Evolutionary conservation across 1,140 invertebrate species (phyloP).

Genomic region (Teleogryllus occipitalis): DNA sequence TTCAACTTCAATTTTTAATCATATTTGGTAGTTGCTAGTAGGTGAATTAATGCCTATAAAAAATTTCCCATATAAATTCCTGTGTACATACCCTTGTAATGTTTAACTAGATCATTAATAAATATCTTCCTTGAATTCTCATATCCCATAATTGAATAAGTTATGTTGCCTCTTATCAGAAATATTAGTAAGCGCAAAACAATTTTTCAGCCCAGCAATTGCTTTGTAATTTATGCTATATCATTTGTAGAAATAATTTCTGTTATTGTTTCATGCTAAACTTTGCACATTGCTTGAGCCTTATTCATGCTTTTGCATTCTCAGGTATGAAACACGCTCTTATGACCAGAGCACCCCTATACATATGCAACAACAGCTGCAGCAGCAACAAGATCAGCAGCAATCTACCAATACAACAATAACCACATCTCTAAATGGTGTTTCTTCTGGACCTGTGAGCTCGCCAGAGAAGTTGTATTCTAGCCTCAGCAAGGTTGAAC

Average conservation of each 20-base stretch:
- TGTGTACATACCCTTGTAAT: too few species aligned
- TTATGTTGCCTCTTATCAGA: too few species aligned
- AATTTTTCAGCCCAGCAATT: too few species aligned
- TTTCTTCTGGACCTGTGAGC: background rate
- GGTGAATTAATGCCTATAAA: too few species aligned
- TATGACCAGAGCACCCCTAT: slow-evolving; percentile 13
- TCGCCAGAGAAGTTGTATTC: slow-evolving; percentile 20
- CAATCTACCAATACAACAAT: slow-evolving; percentile 2
- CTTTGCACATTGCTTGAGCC: background rate
- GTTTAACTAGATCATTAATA: too few species aligned
- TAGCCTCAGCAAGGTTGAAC: slow-evolving; percentile 17
- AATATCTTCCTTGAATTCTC: too few species aligned
- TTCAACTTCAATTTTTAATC: too few species aligned
- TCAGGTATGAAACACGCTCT: slow-evolving; percentile 18
- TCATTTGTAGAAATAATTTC: background rate
- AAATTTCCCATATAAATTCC: too few species aligned
- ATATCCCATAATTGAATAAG: too few species aligned
- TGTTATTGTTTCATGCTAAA: background rate
- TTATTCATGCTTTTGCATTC: background rate
- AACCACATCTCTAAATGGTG: background rate
- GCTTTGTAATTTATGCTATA: too few species aligned
- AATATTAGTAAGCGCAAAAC: too few species aligned
- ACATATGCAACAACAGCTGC: background rate
- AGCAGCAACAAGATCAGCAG: background rate
- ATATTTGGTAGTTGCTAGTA: too few species aligned